Evolutionary conservation across 2,888 invertebrate genomes (phyloP), one percentile per base, ranked within the genome.

Genomic region (Ashinkailepas kermadecensis): DNA sequence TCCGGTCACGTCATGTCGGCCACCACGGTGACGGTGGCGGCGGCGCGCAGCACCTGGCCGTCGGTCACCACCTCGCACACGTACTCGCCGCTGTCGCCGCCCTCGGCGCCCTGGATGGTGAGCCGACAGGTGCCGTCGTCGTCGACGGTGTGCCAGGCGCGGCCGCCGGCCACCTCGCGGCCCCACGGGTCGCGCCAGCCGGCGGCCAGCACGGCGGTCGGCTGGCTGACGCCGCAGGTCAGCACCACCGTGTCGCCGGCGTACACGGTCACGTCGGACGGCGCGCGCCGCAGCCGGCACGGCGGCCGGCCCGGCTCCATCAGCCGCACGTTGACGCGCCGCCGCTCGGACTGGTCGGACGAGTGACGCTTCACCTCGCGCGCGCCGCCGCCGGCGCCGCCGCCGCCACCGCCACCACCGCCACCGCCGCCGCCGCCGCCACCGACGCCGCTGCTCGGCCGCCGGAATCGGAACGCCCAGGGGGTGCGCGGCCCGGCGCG

Each of bases 291-390:
- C 70, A 70, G 70, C 70, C 70, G 70, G 70, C 70, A 70, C 12
- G 70, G 70, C 70, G 70, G 70, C 70, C 70, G 25, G 70, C 70
- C 70, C 70, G 70, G 70, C 70, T 70, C 39, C 70, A 70, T 70
- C 13, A 70, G 70, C 39, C 70, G 25, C 70, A 70, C 70, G 15
- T 23, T 70, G 39, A 70, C 70, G 70, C 23, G 70, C 6, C 70
- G 70, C 70, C 70, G 25, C 70, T 70, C 70, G 1, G 70, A 13
- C 70, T 70, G 70, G 39, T 70, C 70, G 13, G 70, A 70, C 39
- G 70, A 70, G 70, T 70, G 70, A 9, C 70, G 70, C 70, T 70
- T 70, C 70, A 70, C 70, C 70, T 70, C 70, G 25, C 70, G 70
- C 39, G 39, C 21, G 12, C 21, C 11, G 39, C 70, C 70, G 39